These are phyloP conservation scores for Brachyistius frenatus DNA, from an alignment of 2,113 vertebrate species.

Conservation along the genomic window DNA sequence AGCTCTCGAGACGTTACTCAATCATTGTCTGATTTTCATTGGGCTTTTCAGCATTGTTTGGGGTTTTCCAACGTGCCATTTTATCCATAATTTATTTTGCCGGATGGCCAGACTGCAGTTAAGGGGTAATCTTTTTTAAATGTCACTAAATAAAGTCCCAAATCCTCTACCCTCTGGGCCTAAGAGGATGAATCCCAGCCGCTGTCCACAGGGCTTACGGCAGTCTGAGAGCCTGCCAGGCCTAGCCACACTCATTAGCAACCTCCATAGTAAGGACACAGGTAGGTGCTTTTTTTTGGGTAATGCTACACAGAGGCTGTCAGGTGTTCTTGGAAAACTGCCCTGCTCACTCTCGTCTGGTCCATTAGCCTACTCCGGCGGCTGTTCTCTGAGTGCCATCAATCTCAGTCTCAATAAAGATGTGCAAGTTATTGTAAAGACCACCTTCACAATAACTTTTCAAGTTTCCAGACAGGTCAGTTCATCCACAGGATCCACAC, in stretches of 20 bases:
- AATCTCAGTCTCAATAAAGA: neutral
- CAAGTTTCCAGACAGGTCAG: neutral
- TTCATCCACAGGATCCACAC: neutral
- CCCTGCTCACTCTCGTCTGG: neutral
- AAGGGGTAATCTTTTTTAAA: conserved; percentile 80
- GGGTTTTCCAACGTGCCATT: conserved; percentile 40
- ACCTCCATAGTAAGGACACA: conserved; percentile 21
- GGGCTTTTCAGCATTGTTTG: conserved; percentile 43
- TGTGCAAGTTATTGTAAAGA: neutral
- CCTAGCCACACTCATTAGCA: conserved; percentile 31
- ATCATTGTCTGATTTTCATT: neutral
- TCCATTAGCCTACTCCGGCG: conserved; percentile 17
- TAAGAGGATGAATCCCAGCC: conserved; percentile 82
- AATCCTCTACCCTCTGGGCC: conserved; percentile 70
- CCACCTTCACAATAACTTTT: neutral
- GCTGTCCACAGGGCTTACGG: conserved; percentile 70
- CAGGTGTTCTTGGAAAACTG: conserved; percentile 19
- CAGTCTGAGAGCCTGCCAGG: conserved; percentile 70
- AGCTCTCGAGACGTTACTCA: neutral
- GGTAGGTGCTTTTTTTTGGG: conserved; percentile 47
- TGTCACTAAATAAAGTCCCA: conserved; percentile 82
- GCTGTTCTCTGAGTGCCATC: neutral
- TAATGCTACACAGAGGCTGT: conserved; percentile 15
- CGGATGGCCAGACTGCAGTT: conserved; percentile 63
- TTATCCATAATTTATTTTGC: conserved; percentile 60